These are phyloP conservation scores for Drosophila baimaii DNA, from an alignment of 1,140 invertebrate genomes.

Conservation along the genomic window DNA sequence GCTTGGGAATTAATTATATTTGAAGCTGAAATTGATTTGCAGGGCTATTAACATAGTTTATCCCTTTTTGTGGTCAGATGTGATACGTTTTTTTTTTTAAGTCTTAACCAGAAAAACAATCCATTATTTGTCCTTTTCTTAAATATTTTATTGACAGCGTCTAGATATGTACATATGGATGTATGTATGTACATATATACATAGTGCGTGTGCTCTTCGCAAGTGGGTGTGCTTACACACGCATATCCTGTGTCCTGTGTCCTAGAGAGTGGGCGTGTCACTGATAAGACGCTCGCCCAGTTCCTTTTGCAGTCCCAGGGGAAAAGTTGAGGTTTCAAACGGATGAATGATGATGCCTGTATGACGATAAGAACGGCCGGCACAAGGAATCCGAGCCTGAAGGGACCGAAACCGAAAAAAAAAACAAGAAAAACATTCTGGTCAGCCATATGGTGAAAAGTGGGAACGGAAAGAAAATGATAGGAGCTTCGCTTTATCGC, in stretches of 20 bases:
- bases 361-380: slow-evolving; percentile 21
- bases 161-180: no score
- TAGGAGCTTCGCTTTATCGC: slow-evolving; percentile 9
- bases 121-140: not conserved
- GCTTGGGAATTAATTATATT: slow-evolving; percentile 9
- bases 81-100: not conserved
- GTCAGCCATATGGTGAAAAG: slow-evolving; percentile 26
- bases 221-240: slow-evolving; percentile 3
- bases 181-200: no score
- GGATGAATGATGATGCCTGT: slow-evolving; percentile 36
- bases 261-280: slow-evolving; percentile 25
- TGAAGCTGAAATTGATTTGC: not conserved
- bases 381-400: slow-evolving; percentile 15
- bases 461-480: not conserved
- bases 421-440: slow-evolving; percentile 1
- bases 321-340: slow-evolving; percentile 17
- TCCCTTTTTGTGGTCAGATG: no score
- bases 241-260: not conserved
- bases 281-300: slow-evolving; percentile 23
- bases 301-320: slow-evolving; percentile 7
- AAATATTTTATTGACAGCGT: no score
- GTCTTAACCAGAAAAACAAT: not conserved
- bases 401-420: slow-evolving; percentile 16
- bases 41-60: not conserved
- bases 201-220: slow-evolving; percentile 2